A percentile compares a stretch with the other conserved stretches of the same genome.
These are phyloP conservation scores for Stegodyphus dumicola DNA, from an alignment of 1,140 invertebrate species.

Conservation along the genomic window DNA sequence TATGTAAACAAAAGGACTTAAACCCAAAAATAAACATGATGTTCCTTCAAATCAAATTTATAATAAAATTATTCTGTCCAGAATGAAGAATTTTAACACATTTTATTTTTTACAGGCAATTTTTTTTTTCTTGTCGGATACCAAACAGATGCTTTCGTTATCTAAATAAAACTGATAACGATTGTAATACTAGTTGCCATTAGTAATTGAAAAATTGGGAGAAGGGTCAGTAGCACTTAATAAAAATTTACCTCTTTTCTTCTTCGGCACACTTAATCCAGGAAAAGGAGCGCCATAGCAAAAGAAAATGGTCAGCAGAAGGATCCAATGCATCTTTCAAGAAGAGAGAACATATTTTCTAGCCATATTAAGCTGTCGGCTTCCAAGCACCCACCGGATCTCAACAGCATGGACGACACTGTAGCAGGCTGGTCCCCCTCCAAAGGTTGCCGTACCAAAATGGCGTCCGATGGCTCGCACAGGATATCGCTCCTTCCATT, in stretches of 20 bases:
- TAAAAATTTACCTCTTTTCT: constrained; percentile 45
- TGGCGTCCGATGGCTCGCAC: constrained; percentile 43
- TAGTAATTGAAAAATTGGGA: not conserved
- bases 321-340: constrained; percentile 50
- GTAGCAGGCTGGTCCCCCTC: constrained; percentile 21
- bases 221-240: not conserved
- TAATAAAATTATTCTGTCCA: too few relatives aligned
- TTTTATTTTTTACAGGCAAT: too few relatives aligned
- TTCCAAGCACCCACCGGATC: constrained; percentile 9
- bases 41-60: too few relatives aligned
- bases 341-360: constrained; percentile 32
- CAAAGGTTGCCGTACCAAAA: constrained; percentile 43
- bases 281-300: constrained; percentile 33
- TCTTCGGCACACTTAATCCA: constrained; percentile 39
- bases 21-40: too few relatives aligned
- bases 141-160: too few relatives aligned
- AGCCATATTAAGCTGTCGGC: constrained; percentile 41
- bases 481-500: constrained; percentile 24
- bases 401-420: constrained; percentile 35
- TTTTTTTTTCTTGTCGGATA: too few relatives aligned
- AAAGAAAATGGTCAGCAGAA: constrained; percentile 39
- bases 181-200: not conserved
- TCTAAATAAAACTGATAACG: not conserved
- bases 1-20: too few relatives aligned
- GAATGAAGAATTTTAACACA: too few relatives aligned